Evolutionary conservation across 2,888 invertebrate species (phyloP).

Genomic region (Eustalomyia histrio): DNA sequence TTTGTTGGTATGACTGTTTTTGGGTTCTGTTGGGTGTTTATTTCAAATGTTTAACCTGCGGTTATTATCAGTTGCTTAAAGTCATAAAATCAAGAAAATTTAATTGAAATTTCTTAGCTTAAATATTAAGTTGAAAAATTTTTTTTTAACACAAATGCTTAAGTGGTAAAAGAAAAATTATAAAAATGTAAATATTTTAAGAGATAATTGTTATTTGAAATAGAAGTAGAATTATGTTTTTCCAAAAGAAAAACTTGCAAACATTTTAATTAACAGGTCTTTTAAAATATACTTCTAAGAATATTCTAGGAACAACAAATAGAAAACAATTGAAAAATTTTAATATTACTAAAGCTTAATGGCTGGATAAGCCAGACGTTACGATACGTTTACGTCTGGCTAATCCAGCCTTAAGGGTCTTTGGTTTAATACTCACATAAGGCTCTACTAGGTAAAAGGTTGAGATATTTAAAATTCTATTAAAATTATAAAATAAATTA

Average conservation of each 20-base stretch:
- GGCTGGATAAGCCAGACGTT: no score
- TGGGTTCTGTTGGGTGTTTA: not conserved
- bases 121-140: slow-evolving; percentile 3
- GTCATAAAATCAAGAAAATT: not conserved
- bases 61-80: slow-evolving; percentile 16
- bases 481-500: no score
- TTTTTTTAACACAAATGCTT: not conserved
- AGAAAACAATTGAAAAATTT: no score
- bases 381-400: no score
- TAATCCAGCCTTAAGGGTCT: no score
- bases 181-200: not conserved
- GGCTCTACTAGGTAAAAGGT: no score
- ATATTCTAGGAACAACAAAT: no score
- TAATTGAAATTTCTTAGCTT: slow-evolving; percentile 31
- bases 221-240: no score
- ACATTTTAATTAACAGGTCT: not conserved
- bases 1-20: not conserved
- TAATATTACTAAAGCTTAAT: no score
- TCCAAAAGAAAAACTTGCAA: not conserved
- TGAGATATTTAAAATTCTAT: no score
- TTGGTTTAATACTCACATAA: no score
- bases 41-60: not conserved
- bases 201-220: not conserved
- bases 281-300: no score
- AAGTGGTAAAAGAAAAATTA: not conserved